A percentile compares a stretch with the other conserved stretches of the same genome.
These are phyloP conservation scores for Polypterus bichir DNA, from an alignment of 2,113 vertebrate species.

Conservation along the genomic window DNA sequence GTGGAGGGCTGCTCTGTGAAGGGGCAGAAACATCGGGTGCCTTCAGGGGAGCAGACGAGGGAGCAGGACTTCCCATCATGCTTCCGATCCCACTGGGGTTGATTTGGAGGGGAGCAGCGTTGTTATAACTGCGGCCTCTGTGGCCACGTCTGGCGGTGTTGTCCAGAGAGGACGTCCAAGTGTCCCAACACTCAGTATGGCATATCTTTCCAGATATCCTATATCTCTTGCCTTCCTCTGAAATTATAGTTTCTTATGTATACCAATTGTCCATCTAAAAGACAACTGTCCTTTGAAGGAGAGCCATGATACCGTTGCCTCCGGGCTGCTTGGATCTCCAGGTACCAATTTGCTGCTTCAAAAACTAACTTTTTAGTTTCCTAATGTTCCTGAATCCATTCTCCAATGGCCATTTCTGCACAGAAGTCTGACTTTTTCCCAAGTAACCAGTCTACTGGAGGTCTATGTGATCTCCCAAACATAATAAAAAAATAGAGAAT, in stretches of 20 bases:
- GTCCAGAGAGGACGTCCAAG: no score
- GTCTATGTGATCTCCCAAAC: neutral
- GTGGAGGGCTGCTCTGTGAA: no score
- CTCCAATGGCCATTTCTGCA: neutral
- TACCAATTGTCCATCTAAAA: neutral
- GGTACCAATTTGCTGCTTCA: neutral
- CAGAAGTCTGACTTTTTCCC: no score
- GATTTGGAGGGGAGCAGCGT: no score
- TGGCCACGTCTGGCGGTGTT: no score
- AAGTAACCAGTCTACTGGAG: neutral
- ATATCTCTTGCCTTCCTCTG: neutral
- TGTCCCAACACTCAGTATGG: no score
- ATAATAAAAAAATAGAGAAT: neutral
- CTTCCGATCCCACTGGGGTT: no score
- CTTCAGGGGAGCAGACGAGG: no score
- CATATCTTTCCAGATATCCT: neutral
- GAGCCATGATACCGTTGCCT: neutral
- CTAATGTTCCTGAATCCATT: neutral
- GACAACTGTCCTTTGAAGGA: neutral
- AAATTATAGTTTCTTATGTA: neutral
- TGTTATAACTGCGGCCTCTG: no score
- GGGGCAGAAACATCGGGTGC: no score
- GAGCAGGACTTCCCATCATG: no score
- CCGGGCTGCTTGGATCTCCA: neutral
- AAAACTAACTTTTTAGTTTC: neutral